A percentile compares a stretch with the other conserved stretches of the same genome.
Conservation (phyloP, 1,140 invertebrate genomes). For the Apis laboriosa region DNA sequence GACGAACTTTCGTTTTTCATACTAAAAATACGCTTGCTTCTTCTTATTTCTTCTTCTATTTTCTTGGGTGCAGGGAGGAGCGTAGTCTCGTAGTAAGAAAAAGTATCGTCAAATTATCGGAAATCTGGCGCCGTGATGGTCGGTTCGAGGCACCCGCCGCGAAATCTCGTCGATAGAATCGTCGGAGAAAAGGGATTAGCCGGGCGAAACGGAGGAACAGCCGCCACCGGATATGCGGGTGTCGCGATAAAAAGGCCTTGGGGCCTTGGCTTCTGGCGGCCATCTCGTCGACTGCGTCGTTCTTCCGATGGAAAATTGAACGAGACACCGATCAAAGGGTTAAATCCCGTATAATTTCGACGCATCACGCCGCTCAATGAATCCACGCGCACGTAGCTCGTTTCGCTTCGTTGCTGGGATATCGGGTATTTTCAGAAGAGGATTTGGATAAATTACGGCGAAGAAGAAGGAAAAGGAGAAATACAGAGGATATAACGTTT, state of each 20-base stretch:
- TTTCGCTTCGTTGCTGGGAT: too few relatives aligned
- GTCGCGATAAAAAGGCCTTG: slow-evolving; percentile 35
- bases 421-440: too few relatives aligned
- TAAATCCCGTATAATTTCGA: slow-evolving; percentile 5
- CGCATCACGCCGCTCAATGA: background rate
- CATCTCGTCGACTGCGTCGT: background rate
- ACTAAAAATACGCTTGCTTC: too few relatives aligned
- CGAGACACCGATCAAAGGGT: background rate
- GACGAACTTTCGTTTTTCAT: too few relatives aligned
- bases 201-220: slow-evolving; percentile 24
- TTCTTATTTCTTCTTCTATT: too few relatives aligned
- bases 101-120: slow-evolving; percentile 50
- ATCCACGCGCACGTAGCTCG: background rate
- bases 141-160: slow-evolving; percentile 12
- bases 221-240: slow-evolving; percentile 40
- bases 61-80: background rate
- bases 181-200: slow-evolving; percentile 40
- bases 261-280: background rate
- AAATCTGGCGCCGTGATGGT: slow-evolving; percentile 40
- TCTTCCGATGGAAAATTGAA: background rate
- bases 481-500: too few relatives aligned
- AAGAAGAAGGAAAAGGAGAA: too few relatives aligned
- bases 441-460: too few relatives aligned
- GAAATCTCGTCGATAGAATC: slow-evolving; percentile 32
- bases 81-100: slow-evolving; percentile 24